Conservation (phyloP, 2,113 vertebrate species). For the Trogon melanurus region DNA sequence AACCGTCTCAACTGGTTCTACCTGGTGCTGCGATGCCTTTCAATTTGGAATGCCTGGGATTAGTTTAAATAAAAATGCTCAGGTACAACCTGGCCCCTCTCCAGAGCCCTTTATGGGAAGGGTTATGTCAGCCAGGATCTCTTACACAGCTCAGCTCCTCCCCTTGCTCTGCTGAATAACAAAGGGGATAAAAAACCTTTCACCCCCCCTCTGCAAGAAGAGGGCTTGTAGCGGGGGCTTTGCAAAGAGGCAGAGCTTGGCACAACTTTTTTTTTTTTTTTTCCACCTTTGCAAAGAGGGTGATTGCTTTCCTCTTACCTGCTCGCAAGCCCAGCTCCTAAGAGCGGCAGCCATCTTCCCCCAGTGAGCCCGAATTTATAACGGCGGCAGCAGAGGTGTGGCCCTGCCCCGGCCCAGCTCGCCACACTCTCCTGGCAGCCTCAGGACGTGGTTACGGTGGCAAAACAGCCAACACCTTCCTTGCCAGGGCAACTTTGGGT, state of each 20-base stretch:
- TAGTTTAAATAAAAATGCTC: slow-evolving; percentile 30
- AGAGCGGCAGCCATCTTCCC: slow-evolving; percentile 27
- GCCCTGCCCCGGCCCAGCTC: not conserved
- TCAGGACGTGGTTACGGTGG: not conserved
- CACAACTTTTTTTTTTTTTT: not conserved
- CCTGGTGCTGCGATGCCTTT: not conserved
- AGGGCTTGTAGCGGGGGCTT: not conserved
- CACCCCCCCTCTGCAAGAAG: not conserved
- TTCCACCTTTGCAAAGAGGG: not conserved
- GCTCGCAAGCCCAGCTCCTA: not conserved
- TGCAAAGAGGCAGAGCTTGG: not conserved
- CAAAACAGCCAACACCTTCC: not conserved
- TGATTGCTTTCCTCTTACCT: not conserved
- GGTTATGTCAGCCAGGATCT: slow-evolving; percentile 38
- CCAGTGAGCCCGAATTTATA: not conserved
- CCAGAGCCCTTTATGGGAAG: slow-evolving; percentile 31
- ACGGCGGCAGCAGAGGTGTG: not conserved
- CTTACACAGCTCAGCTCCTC: slow-evolving; percentile 46
- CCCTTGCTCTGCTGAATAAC: slow-evolving; percentile 37
- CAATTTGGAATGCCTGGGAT: not conserved
- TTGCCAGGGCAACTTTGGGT: accelerated
- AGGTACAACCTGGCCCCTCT: slow-evolving; percentile 38
- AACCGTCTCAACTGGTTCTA: not conserved
- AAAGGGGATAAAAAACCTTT: slow-evolving; percentile 1
- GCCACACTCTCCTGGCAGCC: not conserved